These are phyloP conservation scores for Prochilodus magdalenae DNA, from an alignment of 2,113 vertebrate species.

Conservation along the genomic window DNA sequence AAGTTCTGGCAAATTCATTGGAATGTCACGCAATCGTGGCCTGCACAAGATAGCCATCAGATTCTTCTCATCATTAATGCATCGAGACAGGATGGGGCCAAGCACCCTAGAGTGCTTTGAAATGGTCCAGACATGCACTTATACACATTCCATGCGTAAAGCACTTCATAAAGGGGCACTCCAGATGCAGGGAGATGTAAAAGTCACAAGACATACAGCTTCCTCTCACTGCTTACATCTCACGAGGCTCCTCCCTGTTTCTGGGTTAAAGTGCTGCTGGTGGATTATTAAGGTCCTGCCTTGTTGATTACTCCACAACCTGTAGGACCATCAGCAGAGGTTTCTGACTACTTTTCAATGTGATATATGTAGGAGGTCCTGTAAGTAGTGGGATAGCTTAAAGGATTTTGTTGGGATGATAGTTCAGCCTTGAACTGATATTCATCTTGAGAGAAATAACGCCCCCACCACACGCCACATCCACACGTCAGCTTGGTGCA, in stretches of 20 bases:
- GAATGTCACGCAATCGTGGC: constrained; percentile 21
- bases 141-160: constrained; percentile 7
- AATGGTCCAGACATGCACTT: constrained; percentile 14
- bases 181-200: constrained; percentile 12
- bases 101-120: background rate
- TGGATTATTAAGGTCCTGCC: background rate
- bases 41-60: constrained; percentile 2
- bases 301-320: background rate
- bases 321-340: background rate
- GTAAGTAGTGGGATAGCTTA: background rate
- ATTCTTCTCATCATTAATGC: constrained; percentile 24
- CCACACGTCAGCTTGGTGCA: no score
- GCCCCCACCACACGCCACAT: no score
- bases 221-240: constrained; percentile 19
- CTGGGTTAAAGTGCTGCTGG: constrained; percentile 11
- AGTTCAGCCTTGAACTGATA: background rate
- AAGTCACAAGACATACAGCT: constrained; percentile 24
- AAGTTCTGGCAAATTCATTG: constrained; percentile 31
- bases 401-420: background rate
- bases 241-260: background rate
- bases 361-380: constrained; percentile 6
- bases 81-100: constrained; percentile 7
- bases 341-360: background rate
- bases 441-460: background rate
- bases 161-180: background rate